Evolutionary conservation across 2,113 vertebrate genomes (phyloP), one percentile per base, ranked within the genome.

Genomic region (Lanius ludovicianus): DNA sequence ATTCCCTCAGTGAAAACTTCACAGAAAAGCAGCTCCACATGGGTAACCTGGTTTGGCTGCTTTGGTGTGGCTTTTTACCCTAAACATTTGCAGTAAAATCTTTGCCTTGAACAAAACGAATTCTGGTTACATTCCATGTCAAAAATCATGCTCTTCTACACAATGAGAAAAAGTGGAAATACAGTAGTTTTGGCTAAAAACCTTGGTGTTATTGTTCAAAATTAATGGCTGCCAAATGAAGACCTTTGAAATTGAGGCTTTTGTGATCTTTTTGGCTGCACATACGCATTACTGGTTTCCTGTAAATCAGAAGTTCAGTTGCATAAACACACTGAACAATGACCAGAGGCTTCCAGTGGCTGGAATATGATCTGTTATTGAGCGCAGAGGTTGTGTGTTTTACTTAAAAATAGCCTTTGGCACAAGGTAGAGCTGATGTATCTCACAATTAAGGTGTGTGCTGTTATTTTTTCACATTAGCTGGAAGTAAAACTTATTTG

Each of bases 401-500:
- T 69, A 49, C 25, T 84, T 77, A 27, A 73, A 94, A 89, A 84
- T 21, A 95, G 64, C 63, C 35, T 53, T 39, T 83, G 70, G 57
- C 50, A 77, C 31, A 8, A 84, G 68, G 76, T 27, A 21, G 59
- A 56, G 33, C 31, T 55, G 84, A 19, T 84, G 6, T 1, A 49
- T 78, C 1, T 8, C 50, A 52, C 55, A n/a, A n/a, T 27, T 15
- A 3, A 31, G 7, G 19, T 74, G 19, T 69, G 5, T 53, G 28
- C 35, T 49, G 31, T 2, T 63, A 25, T 10, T 56, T 86, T 81
- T 56, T 50, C 47, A 30, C 33, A 50, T 56, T 10, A 65, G 24
- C 37, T 41, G n/a, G 15, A 52, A 70, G 24, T 56, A 70, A 77
- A 70, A 76, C 9, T 23, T 11, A 8, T 57, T 78, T 15, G 11